Conservation (phyloP, 1,140 invertebrate species). For the Bactericera cockerelli region DNA sequence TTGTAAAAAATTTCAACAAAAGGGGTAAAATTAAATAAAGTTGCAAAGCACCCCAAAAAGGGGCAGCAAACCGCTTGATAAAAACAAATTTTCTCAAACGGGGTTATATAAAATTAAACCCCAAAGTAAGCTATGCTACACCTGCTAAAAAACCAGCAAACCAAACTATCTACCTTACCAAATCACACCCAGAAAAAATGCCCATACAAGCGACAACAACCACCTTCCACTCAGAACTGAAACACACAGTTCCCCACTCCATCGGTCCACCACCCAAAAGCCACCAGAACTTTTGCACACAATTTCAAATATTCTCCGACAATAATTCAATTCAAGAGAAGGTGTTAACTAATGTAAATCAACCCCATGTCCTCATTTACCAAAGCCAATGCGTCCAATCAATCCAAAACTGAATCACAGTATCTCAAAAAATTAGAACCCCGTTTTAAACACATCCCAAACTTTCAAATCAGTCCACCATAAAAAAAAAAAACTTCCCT, state of each 20-base stretch:
- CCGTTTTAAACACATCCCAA: background rate
- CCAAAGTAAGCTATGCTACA: no score
- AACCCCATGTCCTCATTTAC: background rate
- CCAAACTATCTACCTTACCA: no score
- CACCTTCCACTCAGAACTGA: no score
- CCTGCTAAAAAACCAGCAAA: no score
- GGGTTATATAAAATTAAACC: no score
- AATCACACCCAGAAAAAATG: no score
- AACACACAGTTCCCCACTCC: slow-evolving; percentile 42
- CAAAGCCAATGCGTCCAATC: background rate
- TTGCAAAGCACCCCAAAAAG: no score
- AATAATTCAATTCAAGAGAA: background rate
- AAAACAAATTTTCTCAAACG: no score
- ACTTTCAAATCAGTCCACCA: background rate
- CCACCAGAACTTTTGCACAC: slow-evolving; percentile 46
- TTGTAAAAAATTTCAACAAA: no score
- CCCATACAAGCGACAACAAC: no score
- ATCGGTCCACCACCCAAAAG: slow-evolving; percentile 49
- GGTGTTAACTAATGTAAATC: background rate
- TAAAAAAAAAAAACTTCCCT: background rate
- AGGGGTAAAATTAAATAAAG: no score
- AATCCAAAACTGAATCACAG: background rate
- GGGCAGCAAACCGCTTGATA: no score
- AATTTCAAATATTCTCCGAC: slow-evolving; percentile 16
- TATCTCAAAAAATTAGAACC: background rate